These are phyloP conservation scores for Tridacna gigas DNA, from an alignment of 2,888 invertebrate species.

Conservation along the genomic window DNA sequence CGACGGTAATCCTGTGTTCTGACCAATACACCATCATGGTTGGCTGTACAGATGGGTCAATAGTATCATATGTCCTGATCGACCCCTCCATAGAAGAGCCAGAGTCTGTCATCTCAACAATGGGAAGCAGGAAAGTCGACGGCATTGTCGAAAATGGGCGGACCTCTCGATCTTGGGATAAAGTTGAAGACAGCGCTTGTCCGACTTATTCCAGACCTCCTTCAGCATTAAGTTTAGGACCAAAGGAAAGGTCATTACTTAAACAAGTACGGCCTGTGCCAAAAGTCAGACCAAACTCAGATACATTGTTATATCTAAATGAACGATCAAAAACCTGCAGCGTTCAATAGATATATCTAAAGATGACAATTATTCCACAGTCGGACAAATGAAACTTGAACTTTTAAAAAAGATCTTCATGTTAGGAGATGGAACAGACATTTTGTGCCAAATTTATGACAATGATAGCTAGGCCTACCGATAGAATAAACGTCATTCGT, in stretches of 20 bases:
- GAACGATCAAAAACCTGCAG: slow-evolving; percentile 74
- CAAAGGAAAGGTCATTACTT: slow-evolving; percentile 75
- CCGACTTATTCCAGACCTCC: slow-evolving; percentile 79
- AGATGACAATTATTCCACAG: no score
- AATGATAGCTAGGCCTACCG: no score
- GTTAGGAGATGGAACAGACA: no score
- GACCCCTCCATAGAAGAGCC: slow-evolving; percentile 71
- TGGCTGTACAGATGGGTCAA: slow-evolving; percentile 82
- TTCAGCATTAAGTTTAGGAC: slow-evolving; percentile 70
- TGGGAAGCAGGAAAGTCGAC: slow-evolving; percentile 64
- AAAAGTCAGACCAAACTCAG: slow-evolving; percentile 74
- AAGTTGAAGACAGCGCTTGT: slow-evolving; percentile 67
- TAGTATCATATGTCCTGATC: slow-evolving; percentile 80
- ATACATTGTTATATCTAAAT: slow-evolving; percentile 73
- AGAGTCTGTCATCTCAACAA: slow-evolving; percentile 41
- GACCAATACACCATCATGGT: slow-evolving; percentile 82
- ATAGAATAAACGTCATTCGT: no score
- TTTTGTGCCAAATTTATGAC: no score
- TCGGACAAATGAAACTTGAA: no score
- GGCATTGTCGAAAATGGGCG: slow-evolving; percentile 47
- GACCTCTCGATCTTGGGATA: slow-evolving; percentile 78
- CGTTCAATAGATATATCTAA: not conserved
- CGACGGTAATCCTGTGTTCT: slow-evolving; percentile 73
- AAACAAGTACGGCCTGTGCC: slow-evolving; percentile 73
- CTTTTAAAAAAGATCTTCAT: no score